Conservation (phyloP, 2,888 invertebrate species). For the Uloborus plumipes region DNA sequence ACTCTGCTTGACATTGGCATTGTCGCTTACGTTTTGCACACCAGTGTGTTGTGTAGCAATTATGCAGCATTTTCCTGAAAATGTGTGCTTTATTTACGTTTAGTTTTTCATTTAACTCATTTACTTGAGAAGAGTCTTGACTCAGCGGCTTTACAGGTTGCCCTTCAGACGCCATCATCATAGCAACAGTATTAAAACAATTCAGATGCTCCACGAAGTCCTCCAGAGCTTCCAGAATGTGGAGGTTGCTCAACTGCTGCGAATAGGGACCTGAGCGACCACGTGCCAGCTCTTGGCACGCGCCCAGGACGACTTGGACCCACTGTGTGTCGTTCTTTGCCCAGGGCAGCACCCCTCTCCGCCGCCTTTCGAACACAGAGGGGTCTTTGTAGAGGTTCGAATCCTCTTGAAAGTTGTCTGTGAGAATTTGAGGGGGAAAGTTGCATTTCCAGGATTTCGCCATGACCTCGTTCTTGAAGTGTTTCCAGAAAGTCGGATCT, state of each 20-base stretch:
- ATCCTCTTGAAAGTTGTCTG: slow-evolving; percentile 11
- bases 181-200: slow-evolving; percentile 38
- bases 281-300: slow-evolving; percentile 28
- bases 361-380: slow-evolving; percentile 17
- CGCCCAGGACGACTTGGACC: slow-evolving; percentile 22
- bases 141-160: slow-evolving; percentile 20
- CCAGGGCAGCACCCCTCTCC: slow-evolving; percentile 6
- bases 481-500: slow-evolving; percentile 35
- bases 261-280: slow-evolving; percentile 4
- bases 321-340: slow-evolving; percentile 22
- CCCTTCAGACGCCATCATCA: slow-evolving; percentile 23
- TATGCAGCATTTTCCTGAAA: no score
- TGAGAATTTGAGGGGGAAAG: slow-evolving; percentile 18
- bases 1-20: no score
- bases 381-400: slow-evolving; percentile 27
- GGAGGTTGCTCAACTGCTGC: slow-evolving; percentile 10
- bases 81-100: no score
- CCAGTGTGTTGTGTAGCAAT: no score
- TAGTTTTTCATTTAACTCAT: no score
- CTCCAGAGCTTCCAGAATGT: slow-evolving; percentile 39
- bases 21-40: no score
- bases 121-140: slow-evolving; percentile 21
- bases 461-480: slow-evolving; percentile 21
- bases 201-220: slow-evolving; percentile 51
- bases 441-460: slow-evolving; percentile 22